Evolutionary conservation across 1,140 invertebrate genomes (phyloP), one percentile per base, ranked within the genome.

Genomic region (Oncopodura yosiiana): DNA sequence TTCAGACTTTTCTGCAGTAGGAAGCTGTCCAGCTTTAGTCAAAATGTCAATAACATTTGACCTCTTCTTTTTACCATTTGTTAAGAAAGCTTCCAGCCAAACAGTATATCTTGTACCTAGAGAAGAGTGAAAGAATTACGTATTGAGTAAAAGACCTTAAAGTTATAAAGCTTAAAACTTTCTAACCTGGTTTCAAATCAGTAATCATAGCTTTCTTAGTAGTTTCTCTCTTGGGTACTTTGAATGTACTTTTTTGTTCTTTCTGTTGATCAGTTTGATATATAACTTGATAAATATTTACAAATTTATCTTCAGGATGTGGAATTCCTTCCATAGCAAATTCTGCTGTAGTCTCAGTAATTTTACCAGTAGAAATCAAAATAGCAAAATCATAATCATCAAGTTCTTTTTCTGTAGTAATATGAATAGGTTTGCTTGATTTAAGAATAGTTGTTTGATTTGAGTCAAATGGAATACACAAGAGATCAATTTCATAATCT

Each of bases 41-140:
- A 82, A 77, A 41, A 91, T 86, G 62, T 88, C 84, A 61, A 88
- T 77, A 0, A 90, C 86, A 65, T 91, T 90, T 66, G 69, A 69
- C 42, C 84, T 87, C 38, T 86, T 88, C 68, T 89, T 89, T 43
- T 86, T 85, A 66, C 88, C 87, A 68, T 91, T 92, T 1, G 86
- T 89, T 19, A 92, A 69, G 68, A 88, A 91, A 32, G 87, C 80
- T 67, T 90, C 87, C 44, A 90, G 70, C 86, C 86, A 92, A 21
- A 90, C 73, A 27, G 84, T 78, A 68, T 91, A 89, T 66, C 84
- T 82, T n/a, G n/a, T n/a, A n/a, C n/a, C n/a, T n/a, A n/a, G n/a
- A n/a, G 27, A 37, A 55, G 26, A 56, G 60, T 41, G 46, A 63
- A 46, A 30, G 14, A 30, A 26, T 21, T 24, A n/a, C n/a, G 16